Evolutionary conservation across 2,797 vertebrate species (phyloP), one percentile per base, ranked within the genome.

Genomic region (Sciaenops ocellatus): DNA sequence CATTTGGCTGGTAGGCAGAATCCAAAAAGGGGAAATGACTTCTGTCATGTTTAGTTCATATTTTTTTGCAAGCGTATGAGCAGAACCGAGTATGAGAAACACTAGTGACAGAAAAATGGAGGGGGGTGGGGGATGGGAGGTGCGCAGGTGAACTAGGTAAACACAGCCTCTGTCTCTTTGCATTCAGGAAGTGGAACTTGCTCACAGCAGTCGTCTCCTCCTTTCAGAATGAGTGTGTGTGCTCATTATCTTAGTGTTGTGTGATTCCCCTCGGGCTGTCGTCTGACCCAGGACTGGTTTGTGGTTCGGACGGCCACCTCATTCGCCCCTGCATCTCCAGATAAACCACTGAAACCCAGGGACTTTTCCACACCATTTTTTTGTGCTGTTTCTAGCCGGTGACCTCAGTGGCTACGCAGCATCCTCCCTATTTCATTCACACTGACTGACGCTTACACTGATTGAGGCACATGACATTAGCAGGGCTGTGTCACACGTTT

Each of bases 301-400:
- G 91, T 87, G 94, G 93, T 91, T 73, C 20, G 30, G 79, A 77
- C 73, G 85, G 92, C 89, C 94, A 92, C 87, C 89, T 77, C 86
- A 69, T 78, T 22, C 90, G 4, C 92, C 94, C 93, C 93, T 82
- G 1, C 55, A 82, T 92, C 95, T 95, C 86, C 88, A 90, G 89
- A 88, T 79, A 72, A 76, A 92, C 73, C 79, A 86, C 85, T 76
- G 78, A 91, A 92, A 94, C 85, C 56, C 64, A 57, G 97, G 97
- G 97, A 96, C 96, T 98, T 98, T 97, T 97, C 94, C 95, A 91
- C 71, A 71, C 67, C 54, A 4, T 62, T 82, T 82, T 69, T 64
- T 67, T 56, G 9, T 10, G 8, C 73, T 22, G 67, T 83, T 75
- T 70, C 55, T 44, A 69, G 67, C 34, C 57, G 17, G 51, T 51